Evolutionary conservation across 2,797 vertebrate species (phyloP), one percentile per base, ranked within the genome.

Genomic region (Naso thynnoides): DNA sequence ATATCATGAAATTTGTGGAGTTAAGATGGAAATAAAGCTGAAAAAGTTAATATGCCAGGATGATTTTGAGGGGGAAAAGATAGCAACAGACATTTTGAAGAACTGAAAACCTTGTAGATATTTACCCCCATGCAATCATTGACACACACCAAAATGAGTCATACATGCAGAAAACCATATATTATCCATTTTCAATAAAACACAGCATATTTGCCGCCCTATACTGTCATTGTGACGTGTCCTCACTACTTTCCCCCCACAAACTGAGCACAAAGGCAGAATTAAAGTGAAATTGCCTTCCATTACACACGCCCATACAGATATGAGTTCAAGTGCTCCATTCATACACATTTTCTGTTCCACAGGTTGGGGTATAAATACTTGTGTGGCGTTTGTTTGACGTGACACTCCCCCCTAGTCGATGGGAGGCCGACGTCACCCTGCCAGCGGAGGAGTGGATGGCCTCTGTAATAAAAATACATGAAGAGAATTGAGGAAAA

Each of bases 391-490:
- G 85, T 79, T 80, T 53, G 69, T 76, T 86, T 88, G 87, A 88
- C 83, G 84, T 50, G 86, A 90, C 89, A 85, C 92, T 72, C 91
- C 92, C 86, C 89, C 70, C 58, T 19, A 16, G 85, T 88, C 83
- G 79, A 85, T 79, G 83, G 81, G 84, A 85, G 87, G 76, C 78
- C 78, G 87, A 94, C 94, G 94, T 95, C 94, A 94, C 84, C 81
- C 84, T 72, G 85, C 74, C 92, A 85, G 83, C 82, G 83, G 88
- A 88, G 91, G 89, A 93, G 93, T 92, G 92, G 93, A 94, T 92
- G 84, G 86, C 82, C 87, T 85, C 81, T 72, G 89, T 89, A 81
- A 94, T 91, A 93, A 91, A 93, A 93, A 93, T 66, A 92, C 93
- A 90, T 66, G 79, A 88, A 86, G 86, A 89, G 86, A 89, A 88